Conservation (phyloP, 2,113 vertebrate species). For the Ceyx margarethae region DNA sequence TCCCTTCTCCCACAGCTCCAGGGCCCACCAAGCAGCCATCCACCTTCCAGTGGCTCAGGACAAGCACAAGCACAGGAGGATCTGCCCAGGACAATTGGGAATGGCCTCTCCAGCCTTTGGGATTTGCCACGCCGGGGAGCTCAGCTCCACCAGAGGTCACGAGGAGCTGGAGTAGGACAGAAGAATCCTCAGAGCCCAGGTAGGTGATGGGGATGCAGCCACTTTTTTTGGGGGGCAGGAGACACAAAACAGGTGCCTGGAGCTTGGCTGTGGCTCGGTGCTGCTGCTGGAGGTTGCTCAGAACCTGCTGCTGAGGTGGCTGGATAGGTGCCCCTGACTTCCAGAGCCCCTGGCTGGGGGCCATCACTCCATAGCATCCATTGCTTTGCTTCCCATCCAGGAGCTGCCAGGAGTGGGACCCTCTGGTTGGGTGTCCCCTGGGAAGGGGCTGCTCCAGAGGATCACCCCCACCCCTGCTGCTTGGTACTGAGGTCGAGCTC, state of each 20-base stretch:
- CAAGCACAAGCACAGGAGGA: neutral
- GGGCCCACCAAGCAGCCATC: neutral
- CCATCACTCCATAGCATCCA: accelerated
- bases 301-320: neutral
- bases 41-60: accelerated
- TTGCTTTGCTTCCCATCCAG: neutral
- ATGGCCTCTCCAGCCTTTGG: neutral
- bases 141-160: accelerated
- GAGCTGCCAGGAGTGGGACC: neutral
- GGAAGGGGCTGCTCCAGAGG: neutral
- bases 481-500: accelerated
- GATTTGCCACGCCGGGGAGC: neutral
- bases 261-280: accelerated
- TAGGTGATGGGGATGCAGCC: neutral
- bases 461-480: accelerated
- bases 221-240: neutral
- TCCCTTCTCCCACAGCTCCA: neutral
- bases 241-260: neutral
- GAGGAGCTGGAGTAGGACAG: neutral
- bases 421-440: too few species aligned
- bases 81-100: neutral
- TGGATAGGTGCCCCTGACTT: neutral
- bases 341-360: neutral
- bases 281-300: neutral
- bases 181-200: neutral